Base-by-base conservation (phyloP, 2,113 vertebrate genomes). In the Periophthalmodon schlosseri region DNA sequence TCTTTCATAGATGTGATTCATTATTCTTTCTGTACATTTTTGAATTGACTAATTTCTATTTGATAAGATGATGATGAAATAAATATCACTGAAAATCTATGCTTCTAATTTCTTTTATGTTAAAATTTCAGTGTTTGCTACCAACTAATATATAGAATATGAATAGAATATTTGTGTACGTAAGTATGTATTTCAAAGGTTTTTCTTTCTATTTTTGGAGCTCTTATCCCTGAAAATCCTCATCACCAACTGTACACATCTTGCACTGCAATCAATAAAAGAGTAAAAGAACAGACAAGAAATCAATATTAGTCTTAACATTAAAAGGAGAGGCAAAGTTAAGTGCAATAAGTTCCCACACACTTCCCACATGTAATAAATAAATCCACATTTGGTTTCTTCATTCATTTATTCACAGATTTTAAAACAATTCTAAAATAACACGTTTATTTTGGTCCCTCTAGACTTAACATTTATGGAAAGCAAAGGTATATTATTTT, bases 371-470 rank as follows among this genome's bases (percentile, higher is more conserved):
- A 87, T 76, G 66, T 68, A 86, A 84, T 69, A 67, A 91, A 33
- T 34, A 39, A 14, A 63, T 16, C 33, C 49, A 74, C 64, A 69
- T 34, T 44, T 74, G 0, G 2, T 87, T 82, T 82, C 75, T 87
- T 93, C 67, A 88, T 91, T 93, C 77, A 68, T 94, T 94, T 94
- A 94, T 94, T 94, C 88, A 92, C 90, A 89, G 87, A 89, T 90
- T 92, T 79, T 69, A 89, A 92, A 93, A 90, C 87, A 89, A 89
- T 77, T 84, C 74, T 84, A 91, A 91, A 91, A 89, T 91, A 91
- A 91, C 86, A 84, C 79, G 75, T 89, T 82, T 84, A 78, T 88
- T 60, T 94, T 94, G 93, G 93, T 94, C 91, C 89, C 90, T 91
- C 81, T 70, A 89, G 81, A 84, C 84, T 91, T 78, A 76, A 85